Base-by-base conservation (phyloP, 2,888 invertebrate species). In the Automeris io region DNA sequence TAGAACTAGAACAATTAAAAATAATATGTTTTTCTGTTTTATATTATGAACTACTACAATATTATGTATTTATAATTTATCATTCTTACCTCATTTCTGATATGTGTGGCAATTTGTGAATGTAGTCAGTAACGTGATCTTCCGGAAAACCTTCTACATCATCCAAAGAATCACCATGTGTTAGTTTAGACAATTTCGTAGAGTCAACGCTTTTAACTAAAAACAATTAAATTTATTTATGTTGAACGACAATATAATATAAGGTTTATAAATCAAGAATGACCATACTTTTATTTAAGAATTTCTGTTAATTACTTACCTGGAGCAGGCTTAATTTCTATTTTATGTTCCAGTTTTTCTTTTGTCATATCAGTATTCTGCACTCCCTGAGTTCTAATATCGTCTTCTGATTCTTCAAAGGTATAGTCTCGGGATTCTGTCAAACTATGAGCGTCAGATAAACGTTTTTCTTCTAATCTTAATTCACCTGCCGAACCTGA, bases 121-220 rank as follows among this genome's bases (percentile, higher is more conserved):
- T 64, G 40, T 85, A 85, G 48, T 86, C 86, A 18, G 68, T 67
- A 2, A 81, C 80, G 42, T 85, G 83, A 42, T 85, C 85, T 61
- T 87, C 86, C 19, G 86, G 87, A 32, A 88, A 88, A 21, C 82
- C 87, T 74, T 88, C 87, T 1, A 87, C 87, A 23, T 88, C 87
- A 62, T 88, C 87, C 40, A 88, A 62, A 3, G 87, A 88, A 51
- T 88, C 87, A 24, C 87, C 87, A 39, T 87, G 86, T 1, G 71
- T 75, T 39, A 86, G 47, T 48, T 70, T 81, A 8, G 77, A 62
- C 4, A 70, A 45, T 54, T 76, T 83, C 0, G 62, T 51, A 31
- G 54, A 59, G 35, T 82, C 79, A 24, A 54, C 47, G 9, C 46
- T 36, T 67, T 76, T 77, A 11, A 57, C 76, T 74, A 34, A 5